phyloP scores from a whole-genome alignment of 2,888 invertebrate genomes.

The Dicycla oo region DNA sequence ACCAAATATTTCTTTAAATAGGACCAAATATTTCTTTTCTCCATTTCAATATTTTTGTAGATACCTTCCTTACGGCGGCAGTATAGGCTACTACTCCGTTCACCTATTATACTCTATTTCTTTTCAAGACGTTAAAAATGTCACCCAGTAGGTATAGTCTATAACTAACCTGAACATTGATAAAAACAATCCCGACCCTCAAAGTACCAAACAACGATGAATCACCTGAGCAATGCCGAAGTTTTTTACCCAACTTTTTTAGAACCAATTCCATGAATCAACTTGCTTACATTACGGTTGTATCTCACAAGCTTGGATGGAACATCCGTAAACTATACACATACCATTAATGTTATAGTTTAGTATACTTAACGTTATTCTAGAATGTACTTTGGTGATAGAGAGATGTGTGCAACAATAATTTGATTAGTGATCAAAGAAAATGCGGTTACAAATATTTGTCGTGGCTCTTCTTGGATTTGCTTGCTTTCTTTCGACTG shows the following conservation, averaged over 20 bases:
- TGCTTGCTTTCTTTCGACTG: constrained; percentile 2
- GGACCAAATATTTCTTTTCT: no score
- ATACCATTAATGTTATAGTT: constrained; percentile 10
- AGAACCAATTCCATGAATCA: constrained; percentile 48
- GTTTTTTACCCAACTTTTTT: constrained; percentile 61
- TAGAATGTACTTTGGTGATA: constrained; percentile 28
- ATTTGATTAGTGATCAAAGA: constrained; percentile 1
- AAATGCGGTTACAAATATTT: constrained; percentile 38
- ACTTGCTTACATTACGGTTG: constrained; percentile 14
- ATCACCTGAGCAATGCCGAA: constrained; percentile 21
- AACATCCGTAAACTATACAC: constrained; percentile 45
- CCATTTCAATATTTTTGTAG: no score
- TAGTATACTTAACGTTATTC: constrained; percentile 42
- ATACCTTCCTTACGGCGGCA: no score
- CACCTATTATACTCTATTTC: no score
- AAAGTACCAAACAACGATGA: constrained; percentile 18
- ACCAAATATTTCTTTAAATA: no score
- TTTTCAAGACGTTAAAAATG: no score
- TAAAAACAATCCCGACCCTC: background rate
- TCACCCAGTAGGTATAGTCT: no score
- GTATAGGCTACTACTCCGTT: no score
- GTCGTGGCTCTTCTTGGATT: constrained; percentile 55
- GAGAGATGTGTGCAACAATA: constrained; percentile 44
- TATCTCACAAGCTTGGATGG: constrained; percentile 2
- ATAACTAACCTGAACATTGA: background rate